Base-by-base conservation (phyloP, 2,113 vertebrate genomes). In the Meles meles region DNA sequence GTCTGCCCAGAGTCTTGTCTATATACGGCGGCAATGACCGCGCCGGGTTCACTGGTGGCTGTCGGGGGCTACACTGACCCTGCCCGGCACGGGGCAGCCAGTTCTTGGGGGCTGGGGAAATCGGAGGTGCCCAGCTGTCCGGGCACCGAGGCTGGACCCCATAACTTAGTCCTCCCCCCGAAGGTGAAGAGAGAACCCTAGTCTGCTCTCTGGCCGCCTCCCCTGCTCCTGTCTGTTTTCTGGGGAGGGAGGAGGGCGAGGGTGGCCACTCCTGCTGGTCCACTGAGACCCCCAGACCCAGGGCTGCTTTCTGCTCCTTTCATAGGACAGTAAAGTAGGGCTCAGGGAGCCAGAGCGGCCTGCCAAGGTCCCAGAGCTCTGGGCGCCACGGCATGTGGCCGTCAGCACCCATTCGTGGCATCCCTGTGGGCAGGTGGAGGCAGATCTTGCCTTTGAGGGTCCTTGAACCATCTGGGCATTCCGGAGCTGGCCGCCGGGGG, bases 331-430 rank as follows among this genome's bases (percentile, higher is more conserved):
- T 17, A 42, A 31, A 47, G 31, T 0, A 31, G 71, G 67, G 44
- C 31, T 21, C 11, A 9, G 37, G 57, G 59, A 23, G 23, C 21
- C 34, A 3, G 23, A 25, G 49, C 20, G 5, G 8, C 8, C 65
- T 0, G 13, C 37, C n/a, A 31, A 34, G 52, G 27, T 8, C 86
- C 23, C 86, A 13, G 52, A 9, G 67, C n/a, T 3, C 86, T 15
- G 0, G 4, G 27, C 12, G 27, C 31, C 18, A 23, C 0, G 4
- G 12, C 25, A 0, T 0, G 6, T 47, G 81, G 59, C 82, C 1
- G 1, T 5, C 63, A 17, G 6, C 63, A 4, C 84, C 25, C 23
- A 2, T 18, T 27, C 14, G 9, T 3, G 49, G 27, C 27, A 8
- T 13, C 34, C 27, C 6, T 2, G 6, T 34, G 63, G 31, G 6